These are phyloP conservation scores for Scelioninae gen. 2 DNA, from an alignment of 2,888 invertebrate genomes.

Conservation along the genomic window DNA sequence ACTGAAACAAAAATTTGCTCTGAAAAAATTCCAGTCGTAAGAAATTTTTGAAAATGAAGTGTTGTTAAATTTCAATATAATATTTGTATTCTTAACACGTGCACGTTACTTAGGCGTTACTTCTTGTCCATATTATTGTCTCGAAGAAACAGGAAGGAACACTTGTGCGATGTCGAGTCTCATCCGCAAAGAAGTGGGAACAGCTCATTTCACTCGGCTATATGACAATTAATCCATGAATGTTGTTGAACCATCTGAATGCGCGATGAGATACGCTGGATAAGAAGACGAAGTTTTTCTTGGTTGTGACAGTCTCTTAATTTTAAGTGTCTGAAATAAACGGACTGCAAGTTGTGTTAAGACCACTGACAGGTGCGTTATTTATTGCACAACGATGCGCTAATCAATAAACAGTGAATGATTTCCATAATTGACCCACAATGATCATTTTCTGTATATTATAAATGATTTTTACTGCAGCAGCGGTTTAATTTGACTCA, in stretches of 20 bases:
- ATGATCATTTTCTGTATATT: too few species aligned
- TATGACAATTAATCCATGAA: constrained; percentile 40
- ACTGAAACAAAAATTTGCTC: too few species aligned
- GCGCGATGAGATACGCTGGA: constrained; percentile 1
- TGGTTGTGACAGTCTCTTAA: constrained; percentile 8
- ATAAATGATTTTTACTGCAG: too few species aligned
- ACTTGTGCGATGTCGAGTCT: constrained; percentile 27
- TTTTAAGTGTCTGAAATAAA: constrained; percentile 14
- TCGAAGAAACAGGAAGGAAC: constrained; percentile 31
- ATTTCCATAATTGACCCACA: too few species aligned
- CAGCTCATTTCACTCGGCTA: constrained; percentile 34
- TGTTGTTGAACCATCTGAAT: constrained; percentile 8
- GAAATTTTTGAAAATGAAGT: too few species aligned
- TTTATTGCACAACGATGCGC: background rate
- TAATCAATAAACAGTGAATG: too few species aligned
- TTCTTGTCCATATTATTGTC: constrained; percentile 19
- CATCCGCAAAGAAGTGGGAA: constrained; percentile 14
- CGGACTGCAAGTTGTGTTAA: constrained; percentile 7
- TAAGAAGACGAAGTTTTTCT: constrained; percentile 28
- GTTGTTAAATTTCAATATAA: too few species aligned
- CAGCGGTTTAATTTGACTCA: too few species aligned
- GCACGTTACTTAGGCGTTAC: constrained; percentile 1
- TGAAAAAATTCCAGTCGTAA: too few species aligned
- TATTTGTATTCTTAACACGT: constrained; percentile 4
- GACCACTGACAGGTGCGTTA: constrained; percentile 21